Evolutionary conservation across 2,888 invertebrate species (phyloP).

Genomic region (Melanostoma scalare): DNA sequence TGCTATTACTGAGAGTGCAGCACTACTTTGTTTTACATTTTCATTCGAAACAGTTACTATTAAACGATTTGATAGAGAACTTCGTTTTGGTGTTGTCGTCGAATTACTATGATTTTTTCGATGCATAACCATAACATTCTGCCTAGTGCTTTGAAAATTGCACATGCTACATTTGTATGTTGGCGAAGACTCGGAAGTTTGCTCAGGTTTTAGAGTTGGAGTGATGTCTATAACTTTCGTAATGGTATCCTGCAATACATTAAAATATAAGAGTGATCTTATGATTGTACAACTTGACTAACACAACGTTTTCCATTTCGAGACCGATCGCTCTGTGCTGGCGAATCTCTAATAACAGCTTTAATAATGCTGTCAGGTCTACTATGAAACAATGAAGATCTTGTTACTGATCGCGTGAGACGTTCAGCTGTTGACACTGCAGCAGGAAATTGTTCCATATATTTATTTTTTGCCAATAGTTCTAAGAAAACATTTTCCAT

Average conservation of each 20-base stretch:
- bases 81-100: constrained; percentile 21
- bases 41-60: constrained; percentile 3
- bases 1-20: neutral
- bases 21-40: neutral
- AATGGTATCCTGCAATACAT: constrained; percentile 74
- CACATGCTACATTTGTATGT: constrained; percentile 86
- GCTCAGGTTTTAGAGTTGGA: constrained; percentile 52
- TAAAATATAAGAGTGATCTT: constrained; percentile 35
- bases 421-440: constrained; percentile 90
- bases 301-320: constrained; percentile 69
- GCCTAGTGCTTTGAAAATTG: constrained; percentile 86
- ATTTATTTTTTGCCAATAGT: constrained; percentile 83
- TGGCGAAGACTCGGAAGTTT: constrained; percentile 75
- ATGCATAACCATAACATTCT: constrained; percentile 89
- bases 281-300: constrained; percentile 38
- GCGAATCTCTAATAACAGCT: constrained; percentile 75
- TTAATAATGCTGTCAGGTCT: constrained; percentile 76
- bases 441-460: constrained; percentile 90
- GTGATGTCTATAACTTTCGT: constrained; percentile 76
- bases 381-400: constrained; percentile 74
- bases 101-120: constrained; percentile 86
- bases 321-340: constrained; percentile 65
- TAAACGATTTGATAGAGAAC: constrained; percentile 75
- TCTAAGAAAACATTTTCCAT: constrained; percentile 37
- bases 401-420: constrained; percentile 83